phyloP scores from a whole-genome alignment of 2,113 vertebrate genomes.

The Leptobrachium leishanense region DNA sequence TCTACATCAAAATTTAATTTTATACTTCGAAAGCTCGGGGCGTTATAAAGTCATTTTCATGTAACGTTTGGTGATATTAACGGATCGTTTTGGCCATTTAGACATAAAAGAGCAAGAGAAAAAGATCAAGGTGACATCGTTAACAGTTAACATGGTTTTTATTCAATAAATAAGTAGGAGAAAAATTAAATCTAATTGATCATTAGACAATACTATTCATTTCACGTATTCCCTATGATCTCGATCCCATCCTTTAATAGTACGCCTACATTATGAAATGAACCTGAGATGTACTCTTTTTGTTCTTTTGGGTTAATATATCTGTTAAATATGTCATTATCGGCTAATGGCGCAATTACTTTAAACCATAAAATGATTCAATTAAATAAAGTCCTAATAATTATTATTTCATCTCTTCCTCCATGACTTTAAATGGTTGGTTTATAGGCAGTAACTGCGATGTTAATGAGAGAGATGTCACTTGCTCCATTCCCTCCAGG shows the following conservation, averaged over 20 bases:
- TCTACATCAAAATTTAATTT: too few relatives aligned
- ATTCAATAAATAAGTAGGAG: too few relatives aligned
- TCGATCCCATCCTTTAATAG: too few relatives aligned
- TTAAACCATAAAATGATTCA: constrained; percentile 35
- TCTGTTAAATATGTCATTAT: constrained; percentile 42
- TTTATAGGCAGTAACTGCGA: not conserved
- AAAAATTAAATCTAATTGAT: too few relatives aligned
- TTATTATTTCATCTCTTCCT: constrained; percentile 8
- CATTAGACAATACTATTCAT: too few relatives aligned
- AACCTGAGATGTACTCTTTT: too few relatives aligned
- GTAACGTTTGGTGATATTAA: too few relatives aligned
- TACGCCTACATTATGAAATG: too few relatives aligned
- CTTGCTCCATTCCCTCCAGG: not conserved
- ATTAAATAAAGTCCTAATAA: constrained; percentile 37
- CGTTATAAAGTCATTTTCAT: too few relatives aligned
- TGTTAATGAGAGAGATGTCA: not conserved
- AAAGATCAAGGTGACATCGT: not conserved
- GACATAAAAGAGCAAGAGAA: not conserved
- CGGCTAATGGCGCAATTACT: constrained; percentile 11
- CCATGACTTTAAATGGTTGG: constrained; percentile 9
- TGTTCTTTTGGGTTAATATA: constrained; percentile 30
- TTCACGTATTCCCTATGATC: too few relatives aligned
- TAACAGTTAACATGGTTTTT: not conserved
- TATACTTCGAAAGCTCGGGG: too few relatives aligned
- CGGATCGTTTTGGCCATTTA: too few relatives aligned